Base-by-base conservation (phyloP, 2,113 vertebrate species). In the Pomatorhinus ruficollis region DNA sequence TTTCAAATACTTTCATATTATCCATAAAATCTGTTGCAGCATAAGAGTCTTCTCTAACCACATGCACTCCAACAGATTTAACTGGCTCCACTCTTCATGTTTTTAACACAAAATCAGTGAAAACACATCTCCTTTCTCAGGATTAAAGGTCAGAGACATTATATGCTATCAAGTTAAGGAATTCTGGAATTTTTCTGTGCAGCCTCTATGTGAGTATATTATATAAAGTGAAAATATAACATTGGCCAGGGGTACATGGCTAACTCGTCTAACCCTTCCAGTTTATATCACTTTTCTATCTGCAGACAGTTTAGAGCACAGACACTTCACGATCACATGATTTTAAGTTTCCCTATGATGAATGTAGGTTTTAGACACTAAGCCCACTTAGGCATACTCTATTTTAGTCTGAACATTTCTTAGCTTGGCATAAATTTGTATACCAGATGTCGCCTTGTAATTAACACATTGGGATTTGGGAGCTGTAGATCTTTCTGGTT, bases 371-470 rank as follows among this genome's bases (percentile, higher is more conserved):
- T 95, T 87, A 86, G 83, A 85, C 79, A 94, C 69, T 86, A 92
- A 96, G 66, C 93, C 93, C 94, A 97, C 96, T 87, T 97, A 97
- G 63, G 90, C 97, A 97, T 93, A 97, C 96, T 87, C 81, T 95
- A 96, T 96, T 97, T 97, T 97, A 97, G 97, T 97, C 94, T 94
- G 91, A 97, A 97, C 95, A 95, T 97, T 97, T 97, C 97, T 96
- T 98, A 97, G 87, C 94, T 98, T 96, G 96, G 97, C 97, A 98
- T 98, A 98, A 97, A 98, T 98, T 98, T 98, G 95, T 98, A 96
- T 96, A 98, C 96, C 98, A 98, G 98, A 98, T 98, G 98, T 97
- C 45, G 85, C 91, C 96, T 97, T 97, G 89, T 98, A 98, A 98
- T 98, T 98, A 98, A 98, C 97, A 98, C 91, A 44, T 57, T 97